Evolutionary conservation across 2,797 vertebrate species (phyloP), one percentile per base, ranked within the genome.

Genomic region (Anolis apletophallus): DNA sequence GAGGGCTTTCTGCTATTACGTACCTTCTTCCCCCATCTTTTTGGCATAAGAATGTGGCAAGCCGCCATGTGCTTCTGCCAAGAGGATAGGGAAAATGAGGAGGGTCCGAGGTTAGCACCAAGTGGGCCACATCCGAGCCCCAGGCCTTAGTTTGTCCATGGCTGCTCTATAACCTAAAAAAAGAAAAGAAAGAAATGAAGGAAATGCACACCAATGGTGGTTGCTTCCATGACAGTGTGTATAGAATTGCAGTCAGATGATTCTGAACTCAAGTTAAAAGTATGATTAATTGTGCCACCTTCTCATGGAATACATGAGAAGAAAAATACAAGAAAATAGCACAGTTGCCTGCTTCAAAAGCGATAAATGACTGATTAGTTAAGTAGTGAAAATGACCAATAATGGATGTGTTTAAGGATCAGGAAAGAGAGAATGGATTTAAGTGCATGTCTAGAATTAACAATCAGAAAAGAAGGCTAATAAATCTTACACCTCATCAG

Each of bases 331-430:
- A 50, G 21, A 50, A 64, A 71, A 9, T 73, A 29, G 73, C 57
- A 36, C 34, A 54, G 54, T 74, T n/a, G 59, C 7, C 14, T 79
- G 6, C 76, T 83, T 86, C 21, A 75, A 59, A 80, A 74, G 29
- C 83, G 34, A 67, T 21, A 80, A 88, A 91, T 81, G 26, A 19
- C 9, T 67, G n/a, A 77, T 7, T 80, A 85, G 81, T 89, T 92
- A 40, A n/a, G n/a, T n/a, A n/a, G n/a, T n/a, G n/a, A n/a, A n/a
- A n/a, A n/a, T n/a, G n/a, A n/a, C n/a, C 46, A 90, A n/a, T 73
- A 86, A 26, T 40, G 19, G 1, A 19, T 13, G 5, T 72, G n/a
- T 68, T 78, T 85, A 81, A 78, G 80, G 91, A 90, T 89, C 8
- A 74, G 80, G 36, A 68, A 79, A 81, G 87, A 1, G 54, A 80